phyloP scores from a whole-genome alignment of 2,113 vertebrate genomes.

The Neolamprologus fasciatus region DNA sequence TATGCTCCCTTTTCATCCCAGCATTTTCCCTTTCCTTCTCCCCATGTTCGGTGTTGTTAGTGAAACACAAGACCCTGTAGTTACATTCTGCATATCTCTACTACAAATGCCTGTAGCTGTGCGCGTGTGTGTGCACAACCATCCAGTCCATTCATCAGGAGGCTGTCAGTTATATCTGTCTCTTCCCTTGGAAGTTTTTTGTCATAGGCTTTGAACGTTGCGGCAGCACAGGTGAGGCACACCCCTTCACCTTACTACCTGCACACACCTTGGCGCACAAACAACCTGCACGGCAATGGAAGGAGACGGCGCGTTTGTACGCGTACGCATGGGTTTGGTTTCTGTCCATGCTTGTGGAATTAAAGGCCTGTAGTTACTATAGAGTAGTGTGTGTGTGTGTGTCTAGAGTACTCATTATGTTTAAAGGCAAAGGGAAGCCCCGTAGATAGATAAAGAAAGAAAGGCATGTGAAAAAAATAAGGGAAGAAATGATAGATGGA shows the following conservation, averaged over 20 bases:
- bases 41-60: not conserved
- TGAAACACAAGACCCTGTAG: not conserved
- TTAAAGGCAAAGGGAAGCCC: not conserved
- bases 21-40: not conserved
- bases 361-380: not conserved
- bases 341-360: not conserved
- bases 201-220: constrained; percentile 36
- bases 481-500: constrained; percentile 15
- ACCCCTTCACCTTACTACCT: constrained; percentile 6
- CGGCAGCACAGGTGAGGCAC: constrained; percentile 16
- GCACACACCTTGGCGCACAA: constrained; percentile 7
- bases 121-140: not conserved
- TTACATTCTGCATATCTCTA: not conserved
- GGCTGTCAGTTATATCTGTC: constrained; percentile 12
- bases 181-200: constrained; percentile 24
- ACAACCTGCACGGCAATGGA: not conserved
- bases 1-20: not conserved
- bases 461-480: not conserved
- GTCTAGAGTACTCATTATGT: not conserved
- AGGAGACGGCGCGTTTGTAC: not conserved
- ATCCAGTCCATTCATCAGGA: constrained; percentile 30
- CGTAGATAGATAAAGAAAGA: not conserved
- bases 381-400: not conserved
- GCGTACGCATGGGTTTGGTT: not conserved
- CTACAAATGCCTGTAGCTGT: not conserved